phyloP scores from a whole-genome alignment of 2,797 vertebrate genomes.

The Clarias pachynema region DNA sequence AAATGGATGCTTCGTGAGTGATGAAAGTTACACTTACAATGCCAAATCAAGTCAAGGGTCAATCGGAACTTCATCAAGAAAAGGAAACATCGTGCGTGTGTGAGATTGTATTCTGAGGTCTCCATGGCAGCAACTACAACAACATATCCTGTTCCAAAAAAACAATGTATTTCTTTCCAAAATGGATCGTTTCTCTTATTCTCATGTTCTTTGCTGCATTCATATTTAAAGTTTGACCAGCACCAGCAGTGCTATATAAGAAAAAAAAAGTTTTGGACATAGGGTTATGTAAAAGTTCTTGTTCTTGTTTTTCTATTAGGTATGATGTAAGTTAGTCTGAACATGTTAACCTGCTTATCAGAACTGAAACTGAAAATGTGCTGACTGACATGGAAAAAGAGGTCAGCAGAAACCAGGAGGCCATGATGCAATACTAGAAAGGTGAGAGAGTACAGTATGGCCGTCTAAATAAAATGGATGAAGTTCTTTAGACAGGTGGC shows the following conservation, averaged over 20 bases:
- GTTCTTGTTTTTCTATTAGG: background rate
- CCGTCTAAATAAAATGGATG: slow-evolving; percentile 36
- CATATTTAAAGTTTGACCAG: background rate
- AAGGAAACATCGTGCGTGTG: background rate
- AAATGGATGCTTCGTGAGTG: background rate
- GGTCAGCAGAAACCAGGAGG: background rate
- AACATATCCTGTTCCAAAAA: slow-evolving; percentile 7
- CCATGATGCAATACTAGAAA: slow-evolving; percentile 1
- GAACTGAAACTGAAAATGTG: slow-evolving; percentile 4
- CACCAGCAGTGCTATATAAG: background rate
- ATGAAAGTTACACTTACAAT: slow-evolving; percentile 9
- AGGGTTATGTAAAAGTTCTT: background rate
- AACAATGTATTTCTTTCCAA: background rate
- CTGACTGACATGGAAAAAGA: background rate
- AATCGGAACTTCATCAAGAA: slow-evolving; percentile 2
- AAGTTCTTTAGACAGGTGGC: background rate
- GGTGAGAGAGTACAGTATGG: slow-evolving; percentile 20
- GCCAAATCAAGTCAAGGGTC: slow-evolving; percentile 16
- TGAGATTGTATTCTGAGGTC: background rate
- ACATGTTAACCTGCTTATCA: background rate
- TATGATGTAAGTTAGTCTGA: background rate
- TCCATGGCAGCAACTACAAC: slow-evolving; percentile 1
- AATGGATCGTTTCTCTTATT: background rate
- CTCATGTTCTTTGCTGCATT: background rate
- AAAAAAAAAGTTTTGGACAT: background rate